A percentile compares a stretch with the other conserved stretches of the same genome.
These are phyloP conservation scores for Acleris literana DNA, from an alignment of 2,888 invertebrate species.

Conservation along the genomic window DNA sequence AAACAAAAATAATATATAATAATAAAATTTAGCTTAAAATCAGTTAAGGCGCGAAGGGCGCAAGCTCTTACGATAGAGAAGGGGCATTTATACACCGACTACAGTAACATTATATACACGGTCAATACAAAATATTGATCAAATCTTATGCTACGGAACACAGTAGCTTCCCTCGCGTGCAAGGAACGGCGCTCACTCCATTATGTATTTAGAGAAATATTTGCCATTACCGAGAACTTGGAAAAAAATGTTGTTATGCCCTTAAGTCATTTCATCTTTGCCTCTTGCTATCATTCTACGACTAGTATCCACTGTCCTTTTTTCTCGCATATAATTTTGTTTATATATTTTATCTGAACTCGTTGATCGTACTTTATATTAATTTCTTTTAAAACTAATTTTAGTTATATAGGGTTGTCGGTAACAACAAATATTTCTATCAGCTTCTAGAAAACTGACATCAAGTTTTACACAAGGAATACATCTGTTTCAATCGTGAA, in stretches of 20 bases:
- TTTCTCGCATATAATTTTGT: not conserved
- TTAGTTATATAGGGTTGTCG: not conserved
- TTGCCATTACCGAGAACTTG: not conserved
- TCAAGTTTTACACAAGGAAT: too few species aligned
- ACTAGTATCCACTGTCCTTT: too few species aligned
- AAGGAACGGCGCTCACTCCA: constrained; percentile 26
- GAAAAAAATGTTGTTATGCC: not conserved
- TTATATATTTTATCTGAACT: not conserved
- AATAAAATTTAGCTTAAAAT: constrained; percentile 42
- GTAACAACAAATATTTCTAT: constrained; percentile 9
- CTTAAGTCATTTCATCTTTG: too few species aligned
- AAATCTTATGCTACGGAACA: constrained; percentile 32
- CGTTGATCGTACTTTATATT: not conserved
- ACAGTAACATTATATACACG: constrained; percentile 43
- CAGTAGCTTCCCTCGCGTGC: constrained; percentile 32
- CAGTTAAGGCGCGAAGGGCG: constrained; percentile 47
- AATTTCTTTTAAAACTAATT: not conserved
- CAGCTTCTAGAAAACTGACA: not conserved
- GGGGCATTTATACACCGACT: constrained; percentile 36
- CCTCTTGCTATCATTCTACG: too few species aligned
- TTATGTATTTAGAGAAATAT: constrained; percentile 2
- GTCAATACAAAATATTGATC: constrained; percentile 39
- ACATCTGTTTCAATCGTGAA: too few species aligned
- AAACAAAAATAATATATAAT: constrained; percentile 40
- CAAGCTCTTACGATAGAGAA: constrained; percentile 46